Conservation (phyloP, 2,113 vertebrate species). For the Lasiurus borealis region DNA sequence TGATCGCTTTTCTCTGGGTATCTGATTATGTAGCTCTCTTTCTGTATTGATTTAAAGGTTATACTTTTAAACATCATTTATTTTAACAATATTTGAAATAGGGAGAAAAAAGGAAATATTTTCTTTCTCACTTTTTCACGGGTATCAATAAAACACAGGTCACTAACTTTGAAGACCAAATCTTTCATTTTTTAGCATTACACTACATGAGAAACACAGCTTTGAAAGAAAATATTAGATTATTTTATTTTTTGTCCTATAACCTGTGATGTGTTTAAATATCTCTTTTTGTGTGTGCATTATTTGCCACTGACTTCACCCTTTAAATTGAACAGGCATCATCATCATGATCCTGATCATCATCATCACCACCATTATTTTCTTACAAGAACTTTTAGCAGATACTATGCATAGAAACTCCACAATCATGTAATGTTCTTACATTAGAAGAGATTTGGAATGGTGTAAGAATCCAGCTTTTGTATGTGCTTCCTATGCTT, state of each 20-base stretch:
- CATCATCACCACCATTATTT: background rate
- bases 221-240: conserved; percentile 47
- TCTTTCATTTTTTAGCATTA: background rate
- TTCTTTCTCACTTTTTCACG: conserved; percentile 2
- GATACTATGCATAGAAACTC: background rate
- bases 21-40: no score
- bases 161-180: background rate
- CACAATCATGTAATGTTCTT: background rate
- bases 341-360: background rate
- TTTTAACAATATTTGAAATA: background rate
- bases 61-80: background rate
- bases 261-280: background rate
- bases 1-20: no score
- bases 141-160: background rate
- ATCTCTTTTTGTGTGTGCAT: background rate
- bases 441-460: background rate
- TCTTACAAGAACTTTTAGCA: background rate
- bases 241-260: background rate
- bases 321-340: background rate
- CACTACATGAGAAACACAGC: background rate
- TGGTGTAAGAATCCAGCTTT: background rate
- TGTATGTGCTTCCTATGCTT: background rate
- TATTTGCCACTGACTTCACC: background rate
- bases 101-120: background rate
- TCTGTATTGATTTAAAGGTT: no score